A percentile compares a stretch with the other conserved stretches of the same genome.
Conservation (phyloP, 2,888 invertebrate species). For the Leucoptera coffeella region DNA sequence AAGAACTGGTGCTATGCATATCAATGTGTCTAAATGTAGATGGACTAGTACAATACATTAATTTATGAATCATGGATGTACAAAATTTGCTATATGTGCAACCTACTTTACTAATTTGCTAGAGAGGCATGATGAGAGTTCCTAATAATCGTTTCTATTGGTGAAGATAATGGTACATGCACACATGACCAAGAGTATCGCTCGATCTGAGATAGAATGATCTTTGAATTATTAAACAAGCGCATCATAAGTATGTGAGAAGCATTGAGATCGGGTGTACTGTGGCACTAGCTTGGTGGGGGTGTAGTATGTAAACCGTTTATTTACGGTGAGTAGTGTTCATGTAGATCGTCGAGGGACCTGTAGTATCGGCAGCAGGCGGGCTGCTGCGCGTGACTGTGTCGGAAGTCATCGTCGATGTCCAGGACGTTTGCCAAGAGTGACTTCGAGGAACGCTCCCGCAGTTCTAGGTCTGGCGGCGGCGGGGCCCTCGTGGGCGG, state of each 20-base stretch:
- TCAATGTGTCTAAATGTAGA: too few relatives aligned
- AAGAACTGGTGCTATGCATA: neutral
- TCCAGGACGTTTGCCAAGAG: constrained; percentile 94
- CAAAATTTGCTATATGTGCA: too few relatives aligned
- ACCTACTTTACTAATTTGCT: too few relatives aligned
- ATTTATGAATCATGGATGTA: too few relatives aligned
- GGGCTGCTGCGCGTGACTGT: constrained; percentile 67
- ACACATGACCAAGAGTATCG: too few relatives aligned
- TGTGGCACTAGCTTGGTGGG: constrained; percentile 45
- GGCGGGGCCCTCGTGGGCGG: constrained; percentile 69
- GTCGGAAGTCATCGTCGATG: constrained; percentile 93
- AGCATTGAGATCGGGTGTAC: constrained; percentile 33
- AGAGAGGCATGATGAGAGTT: too few relatives aligned
- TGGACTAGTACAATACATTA: too few relatives aligned
- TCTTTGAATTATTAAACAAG: too few relatives aligned
- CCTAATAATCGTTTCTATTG: too few relatives aligned
- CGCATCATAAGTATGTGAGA: too few relatives aligned
- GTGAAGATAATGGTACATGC: too few relatives aligned
- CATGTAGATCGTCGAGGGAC: constrained; percentile 59
- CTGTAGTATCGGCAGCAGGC: constrained; percentile 74
- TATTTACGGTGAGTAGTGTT: constrained; percentile 52
- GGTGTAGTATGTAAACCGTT: constrained; percentile 46
- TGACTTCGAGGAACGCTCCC: constrained; percentile 89
- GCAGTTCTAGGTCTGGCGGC: constrained; percentile 75
- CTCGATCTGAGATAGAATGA: too few relatives aligned